A percentile compares a stretch with the other conserved stretches of the same genome.
Conservation (phyloP, 2,113 vertebrate species). For the Cinclus cinclus region DNA sequence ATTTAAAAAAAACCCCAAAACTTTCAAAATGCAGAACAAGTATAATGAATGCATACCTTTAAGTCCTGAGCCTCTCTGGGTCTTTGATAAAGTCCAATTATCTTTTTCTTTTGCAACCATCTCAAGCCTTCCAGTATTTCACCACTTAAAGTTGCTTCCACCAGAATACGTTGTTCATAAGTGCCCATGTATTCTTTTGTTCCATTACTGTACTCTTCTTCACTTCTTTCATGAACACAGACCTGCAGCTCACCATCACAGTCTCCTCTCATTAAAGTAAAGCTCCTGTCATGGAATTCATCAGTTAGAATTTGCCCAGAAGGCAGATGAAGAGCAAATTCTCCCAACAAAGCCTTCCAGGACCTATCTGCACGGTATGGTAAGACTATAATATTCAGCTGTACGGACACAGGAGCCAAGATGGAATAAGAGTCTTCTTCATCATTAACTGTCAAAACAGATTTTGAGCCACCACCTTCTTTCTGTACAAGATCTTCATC, state of each 20-base stretch:
- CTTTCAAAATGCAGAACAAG: background rate
- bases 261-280: slow-evolving; percentile 77
- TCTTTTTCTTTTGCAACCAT: slow-evolving; percentile 93
- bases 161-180: slow-evolving; percentile 57
- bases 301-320: slow-evolving; percentile 56
- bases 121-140: slow-evolving; percentile 86
- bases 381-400: slow-evolving; percentile 77
- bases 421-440: slow-evolving; percentile 66
- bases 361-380: slow-evolving; percentile 41
- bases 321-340: slow-evolving; percentile 77
- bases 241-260: slow-evolving; percentile 74
- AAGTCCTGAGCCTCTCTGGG: slow-evolving; percentile 68
- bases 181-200: slow-evolving; percentile 1
- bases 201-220: slow-evolving; percentile 49
- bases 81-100: slow-evolving; percentile 85
- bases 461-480: slow-evolving; percentile 8
- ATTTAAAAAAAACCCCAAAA: background rate
- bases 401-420: slow-evolving; percentile 55
- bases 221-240: slow-evolving; percentile 67
- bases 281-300: slow-evolving; percentile 65
- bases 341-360: slow-evolving; percentile 88
- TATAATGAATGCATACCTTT: slow-evolving; percentile 76
- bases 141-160: slow-evolving; percentile 76
- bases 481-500: slow-evolving; percentile 44
- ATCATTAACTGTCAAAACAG: background rate